Base-by-base conservation (phyloP, 2,113 vertebrate genomes). In the Nerophis ophidion region DNA sequence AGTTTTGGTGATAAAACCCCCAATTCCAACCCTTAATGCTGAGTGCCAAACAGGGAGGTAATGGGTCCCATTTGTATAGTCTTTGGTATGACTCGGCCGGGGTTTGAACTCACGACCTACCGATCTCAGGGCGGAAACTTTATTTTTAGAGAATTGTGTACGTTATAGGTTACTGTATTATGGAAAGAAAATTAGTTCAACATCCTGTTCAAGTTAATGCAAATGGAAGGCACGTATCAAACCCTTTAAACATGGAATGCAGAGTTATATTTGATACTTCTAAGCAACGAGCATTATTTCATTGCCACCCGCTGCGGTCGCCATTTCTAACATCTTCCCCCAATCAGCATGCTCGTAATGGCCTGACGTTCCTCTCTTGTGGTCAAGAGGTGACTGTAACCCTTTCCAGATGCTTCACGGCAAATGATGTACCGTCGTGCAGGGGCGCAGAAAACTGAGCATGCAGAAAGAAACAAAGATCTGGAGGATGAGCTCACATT, bases 401-500 rank as follows among this genome's bases (percentile, higher is more conserved):
- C 76, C 71, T 63, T 86, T 79, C 86, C 86, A 89, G 81, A 88
- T 87, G 87, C 70, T 64, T 57, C 48, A 17, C 56, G 56, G 61
- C 57, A 68, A 75, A 60, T 66, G 71, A 67, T 40, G 46, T 56
- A 65, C 16, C 36, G 66, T 70, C 61, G 72, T 56, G 19, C 1
- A 56, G 42, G 59, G 26, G 70, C 6, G 60, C 65, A 75, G 73
- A 69, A 84, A 75, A 82, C 58, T 64, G 66, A 75, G 64, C 10
- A 73, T 72, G 42, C 45, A 71, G 65, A 63, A 60, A 58, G 57
- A 77, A 81, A 77, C 71, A 66, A 54, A 71, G 64, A 63, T 61
- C 51, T 76, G 71, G 79, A 85, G 69, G 82, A 87, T 87, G 84
- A 90, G 84, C 80, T 90, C 87, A 87, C 86, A 88, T 87, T 89